A percentile compares a stretch with the other conserved stretches of the same genome.
These are phyloP conservation scores for Xyliphius kryptos DNA, from an alignment of 2,113 vertebrate species.

Conservation along the genomic window DNA sequence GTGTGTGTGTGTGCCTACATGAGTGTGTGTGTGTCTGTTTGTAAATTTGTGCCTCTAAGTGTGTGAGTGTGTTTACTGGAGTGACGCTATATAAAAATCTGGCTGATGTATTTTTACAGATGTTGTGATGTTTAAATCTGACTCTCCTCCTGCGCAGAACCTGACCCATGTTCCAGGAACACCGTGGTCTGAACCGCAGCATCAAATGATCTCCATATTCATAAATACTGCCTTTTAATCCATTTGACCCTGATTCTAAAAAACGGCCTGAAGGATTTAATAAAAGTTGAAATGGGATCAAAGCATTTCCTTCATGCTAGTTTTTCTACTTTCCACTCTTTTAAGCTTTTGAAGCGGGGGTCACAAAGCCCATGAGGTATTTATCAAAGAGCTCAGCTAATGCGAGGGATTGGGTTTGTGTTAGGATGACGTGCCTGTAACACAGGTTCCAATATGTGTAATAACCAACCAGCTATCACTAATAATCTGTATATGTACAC, in stretches of 20 bases:
- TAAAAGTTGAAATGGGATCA: background rate
- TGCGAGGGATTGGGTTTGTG: constrained; percentile 5
- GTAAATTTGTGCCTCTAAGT: too few species aligned
- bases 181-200: too few species aligned
- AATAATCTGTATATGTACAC: background rate
- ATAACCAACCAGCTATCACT: constrained; percentile 26
- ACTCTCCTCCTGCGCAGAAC: too few species aligned
- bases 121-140: too few species aligned
- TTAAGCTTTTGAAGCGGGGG: constrained; percentile 8
- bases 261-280: background rate
- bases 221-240: background rate
- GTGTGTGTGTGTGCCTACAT: too few species aligned
- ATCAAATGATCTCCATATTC: too few species aligned
- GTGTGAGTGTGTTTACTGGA: too few species aligned
- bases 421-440: background rate
- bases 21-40: too few species aligned
- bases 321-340: constrained; percentile 6
- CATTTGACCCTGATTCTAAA: constrained; percentile 1
- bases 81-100: too few species aligned
- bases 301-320: constrained; percentile 1
- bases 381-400: constrained; percentile 9
- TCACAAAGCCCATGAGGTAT: background rate
- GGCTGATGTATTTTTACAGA: too few species aligned
- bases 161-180: too few species aligned
- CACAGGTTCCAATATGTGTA: background rate